These are phyloP conservation scores for Eristalis pertinax DNA, from an alignment of 2,888 invertebrate species.

Conservation along the genomic window DNA sequence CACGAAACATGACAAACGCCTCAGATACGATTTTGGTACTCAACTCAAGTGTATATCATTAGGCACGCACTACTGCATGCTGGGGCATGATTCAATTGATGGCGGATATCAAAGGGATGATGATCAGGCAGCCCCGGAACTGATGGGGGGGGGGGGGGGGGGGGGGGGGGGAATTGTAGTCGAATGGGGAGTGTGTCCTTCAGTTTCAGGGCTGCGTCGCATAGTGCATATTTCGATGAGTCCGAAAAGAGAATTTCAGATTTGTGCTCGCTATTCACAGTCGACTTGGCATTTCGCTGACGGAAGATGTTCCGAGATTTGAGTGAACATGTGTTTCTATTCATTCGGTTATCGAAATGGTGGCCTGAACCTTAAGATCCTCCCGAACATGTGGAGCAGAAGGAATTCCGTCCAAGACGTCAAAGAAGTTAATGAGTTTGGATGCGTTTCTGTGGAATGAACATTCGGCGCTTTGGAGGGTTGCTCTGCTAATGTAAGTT, in stretches of 20 bases:
- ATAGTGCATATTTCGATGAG: not conserved
- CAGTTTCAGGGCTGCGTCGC: not conserved
- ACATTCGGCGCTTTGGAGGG: no score
- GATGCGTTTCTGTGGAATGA: no score
- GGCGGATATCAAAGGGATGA: not conserved
- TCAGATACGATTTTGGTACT: slow-evolving; percentile 11
- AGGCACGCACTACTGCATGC: not conserved
- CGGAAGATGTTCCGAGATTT: not conserved
- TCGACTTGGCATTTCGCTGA: not conserved
- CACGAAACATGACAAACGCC: not conserved
- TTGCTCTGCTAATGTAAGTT: no score
- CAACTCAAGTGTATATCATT: slow-evolving; percentile 19
- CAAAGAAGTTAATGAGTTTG: not conserved
- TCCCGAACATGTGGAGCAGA: no score
- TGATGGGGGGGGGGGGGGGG: no score
- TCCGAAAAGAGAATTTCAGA: not conserved
- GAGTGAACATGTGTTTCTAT: not conserved
- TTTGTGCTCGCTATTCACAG: not conserved
- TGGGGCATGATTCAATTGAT: slow-evolving; percentile 2
- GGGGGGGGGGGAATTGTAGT: not conserved
- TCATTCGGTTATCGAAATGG: not conserved
- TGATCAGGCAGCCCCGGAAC: not conserved
- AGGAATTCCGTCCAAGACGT: not conserved
- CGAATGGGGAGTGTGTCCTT: not conserved
- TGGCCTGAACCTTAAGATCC: not conserved